phyloP scores from a whole-genome alignment of 1,140 invertebrate genomes.

The Drosophila arawakana region DNA sequence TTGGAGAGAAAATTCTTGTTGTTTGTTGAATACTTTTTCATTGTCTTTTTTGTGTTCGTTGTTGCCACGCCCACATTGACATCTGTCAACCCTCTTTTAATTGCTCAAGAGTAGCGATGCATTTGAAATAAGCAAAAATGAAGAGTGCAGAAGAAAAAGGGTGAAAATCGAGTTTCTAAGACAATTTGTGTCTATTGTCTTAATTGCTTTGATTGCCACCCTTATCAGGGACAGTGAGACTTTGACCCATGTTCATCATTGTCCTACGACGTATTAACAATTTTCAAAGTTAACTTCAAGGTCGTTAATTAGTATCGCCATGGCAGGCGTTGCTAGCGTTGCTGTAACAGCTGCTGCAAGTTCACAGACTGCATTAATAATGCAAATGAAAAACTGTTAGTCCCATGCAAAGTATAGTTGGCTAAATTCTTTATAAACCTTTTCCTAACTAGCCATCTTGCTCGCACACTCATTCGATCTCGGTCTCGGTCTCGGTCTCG shows the following conservation, averaged over 20 bases:
- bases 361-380: slow-evolving; percentile 40
- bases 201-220: slow-evolving; percentile 43
- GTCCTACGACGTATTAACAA: slow-evolving; percentile 5
- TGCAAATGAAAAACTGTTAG: slow-evolving; percentile 5
- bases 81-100: slow-evolving; percentile 68
- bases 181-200: slow-evolving; percentile 24
- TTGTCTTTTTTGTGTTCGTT: not conserved
- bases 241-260: slow-evolving; percentile 7
- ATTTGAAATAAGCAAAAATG: slow-evolving; percentile 21
- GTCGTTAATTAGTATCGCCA: slow-evolving; percentile 23
- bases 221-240: slow-evolving; percentile 15
- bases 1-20: slow-evolving; percentile 26
- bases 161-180: slow-evolving; percentile 4
- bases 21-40: slow-evolving; percentile 21
- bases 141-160: not conserved
- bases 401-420: slow-evolving; percentile 16
- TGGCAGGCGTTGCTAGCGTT: not conserved
- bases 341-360: slow-evolving; percentile 28
- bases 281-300: slow-evolving; percentile 33
- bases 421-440: slow-evolving; percentile 14
- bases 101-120: slow-evolving; percentile 55
- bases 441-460: not conserved
- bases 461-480: not conserved
- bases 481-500: not conserved
- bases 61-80: slow-evolving; percentile 32